These are phyloP conservation scores for Corythaixoides concolor DNA, from an alignment of 2,113 vertebrate genomes.

Conservation along the genomic window DNA sequence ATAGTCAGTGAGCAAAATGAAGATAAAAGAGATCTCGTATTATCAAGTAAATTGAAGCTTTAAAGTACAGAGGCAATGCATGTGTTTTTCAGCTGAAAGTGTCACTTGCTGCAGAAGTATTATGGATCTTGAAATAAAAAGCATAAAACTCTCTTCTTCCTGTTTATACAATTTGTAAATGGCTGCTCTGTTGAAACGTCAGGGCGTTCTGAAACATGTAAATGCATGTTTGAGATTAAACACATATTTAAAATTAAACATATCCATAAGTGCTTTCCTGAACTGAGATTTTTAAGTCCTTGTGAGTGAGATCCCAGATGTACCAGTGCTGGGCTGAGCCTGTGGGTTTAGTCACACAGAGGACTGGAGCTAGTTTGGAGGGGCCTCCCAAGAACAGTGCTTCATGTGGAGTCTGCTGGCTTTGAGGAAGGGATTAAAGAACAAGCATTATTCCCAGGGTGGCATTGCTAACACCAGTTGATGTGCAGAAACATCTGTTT, in stretches of 20 bases:
- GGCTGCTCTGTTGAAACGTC: neutral
- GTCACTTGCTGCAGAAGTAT: neutral
- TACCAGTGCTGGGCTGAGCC: neutral
- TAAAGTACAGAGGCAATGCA: neutral
- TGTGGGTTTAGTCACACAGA: neutral
- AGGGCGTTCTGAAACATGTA: neutral
- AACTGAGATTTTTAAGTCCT: neutral
- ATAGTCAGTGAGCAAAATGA: neutral
- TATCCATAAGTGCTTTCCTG: neutral
- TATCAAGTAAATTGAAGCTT: neutral
- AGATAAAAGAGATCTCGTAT: neutral
- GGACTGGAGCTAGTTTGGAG: neutral
- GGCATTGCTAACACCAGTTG: neutral
- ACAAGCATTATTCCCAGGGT: neutral
- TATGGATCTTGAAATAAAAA: neutral
- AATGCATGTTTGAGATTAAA: neutral
- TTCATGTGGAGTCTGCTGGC: neutral
- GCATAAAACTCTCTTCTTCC: neutral
- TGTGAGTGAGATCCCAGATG: neutral
- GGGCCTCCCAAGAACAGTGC: neutral
- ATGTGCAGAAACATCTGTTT: conserved; percentile 44
- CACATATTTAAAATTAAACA: neutral
- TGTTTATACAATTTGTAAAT: neutral
- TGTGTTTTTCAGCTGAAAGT: neutral
- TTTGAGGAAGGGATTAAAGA: conserved; percentile 7